These are phyloP conservation scores for Lampris incognitus DNA, from an alignment of 2,113 vertebrate species.

Conservation along the genomic window DNA sequence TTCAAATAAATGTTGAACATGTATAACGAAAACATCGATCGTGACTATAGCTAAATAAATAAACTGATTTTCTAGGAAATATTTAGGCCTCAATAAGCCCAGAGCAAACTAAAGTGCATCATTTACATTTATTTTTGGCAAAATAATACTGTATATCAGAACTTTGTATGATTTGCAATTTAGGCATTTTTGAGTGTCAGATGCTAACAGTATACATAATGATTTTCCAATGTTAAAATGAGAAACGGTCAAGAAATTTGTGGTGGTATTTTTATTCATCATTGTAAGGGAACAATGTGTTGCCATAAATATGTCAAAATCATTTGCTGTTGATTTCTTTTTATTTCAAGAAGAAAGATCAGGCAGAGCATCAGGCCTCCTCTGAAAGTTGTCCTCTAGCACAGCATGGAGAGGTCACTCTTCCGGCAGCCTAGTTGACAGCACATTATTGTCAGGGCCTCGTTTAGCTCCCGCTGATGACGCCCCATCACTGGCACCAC, in stretches of 20 bases:
- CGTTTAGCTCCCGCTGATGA: slow-evolving; percentile 52
- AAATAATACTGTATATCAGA: no score
- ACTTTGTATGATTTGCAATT: background rate
- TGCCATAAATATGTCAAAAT: background rate
- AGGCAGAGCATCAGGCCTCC: background rate
- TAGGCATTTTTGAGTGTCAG: background rate
- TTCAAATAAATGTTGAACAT: no score
- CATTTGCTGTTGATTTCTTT: slow-evolving; percentile 15
- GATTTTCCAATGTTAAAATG: slow-evolving; percentile 11
- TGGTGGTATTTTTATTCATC: slow-evolving; percentile 31
- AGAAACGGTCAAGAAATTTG: background rate
- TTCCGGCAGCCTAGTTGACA: slow-evolving; percentile 77
- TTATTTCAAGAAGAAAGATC: slow-evolving; percentile 2
- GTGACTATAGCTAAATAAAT: no score
- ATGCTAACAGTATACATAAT: background rate
- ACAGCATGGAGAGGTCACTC: slow-evolving; percentile 77
- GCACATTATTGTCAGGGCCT: slow-evolving; percentile 64
- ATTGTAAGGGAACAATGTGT: slow-evolving; percentile 7
- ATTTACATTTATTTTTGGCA: no score
- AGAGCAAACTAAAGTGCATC: no score
- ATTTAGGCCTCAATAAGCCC: no score
- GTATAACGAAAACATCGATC: no score
- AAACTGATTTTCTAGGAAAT: no score
- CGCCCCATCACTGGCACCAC: slow-evolving; percentile 14
- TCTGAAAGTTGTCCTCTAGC: slow-evolving; percentile 50